Conservation (phyloP, 1,140 invertebrate species). For the Pseudomyrmex sp. region DNA sequence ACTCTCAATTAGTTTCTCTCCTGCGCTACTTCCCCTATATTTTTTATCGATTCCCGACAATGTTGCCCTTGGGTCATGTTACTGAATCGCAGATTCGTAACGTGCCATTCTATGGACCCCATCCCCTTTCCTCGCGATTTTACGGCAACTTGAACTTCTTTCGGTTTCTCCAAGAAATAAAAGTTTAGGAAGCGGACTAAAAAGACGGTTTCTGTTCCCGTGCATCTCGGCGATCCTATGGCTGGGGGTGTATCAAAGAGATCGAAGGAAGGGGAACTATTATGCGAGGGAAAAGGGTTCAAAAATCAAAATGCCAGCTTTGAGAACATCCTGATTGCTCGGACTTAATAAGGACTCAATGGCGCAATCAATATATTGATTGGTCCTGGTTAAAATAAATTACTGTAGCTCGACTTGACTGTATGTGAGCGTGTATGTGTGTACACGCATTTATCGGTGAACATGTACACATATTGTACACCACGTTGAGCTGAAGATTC, state of each 20-base stretch:
- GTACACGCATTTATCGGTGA: slow-evolving; percentile 7
- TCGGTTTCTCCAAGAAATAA: slow-evolving; percentile 52
- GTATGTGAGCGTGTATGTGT: slow-evolving; percentile 18
- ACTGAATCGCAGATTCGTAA: slow-evolving; percentile 52
- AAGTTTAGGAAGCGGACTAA: slow-evolving; percentile 46
- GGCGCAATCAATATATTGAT: slow-evolving; percentile 65
- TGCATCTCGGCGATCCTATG: slow-evolving; percentile 26
- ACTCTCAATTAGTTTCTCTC: not conserved
- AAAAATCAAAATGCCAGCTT: slow-evolving; percentile 48
- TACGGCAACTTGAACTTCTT: slow-evolving; percentile 49
- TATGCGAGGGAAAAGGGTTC: slow-evolving; percentile 36
- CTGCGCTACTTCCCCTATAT: not conserved
- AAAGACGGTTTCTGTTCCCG: slow-evolving; percentile 52
- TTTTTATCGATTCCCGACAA: slow-evolving; percentile 15
- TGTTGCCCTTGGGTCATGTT: slow-evolving; percentile 29
- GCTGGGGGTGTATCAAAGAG: slow-evolving; percentile 41
- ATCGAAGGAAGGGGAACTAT: not conserved
- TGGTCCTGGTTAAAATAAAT: slow-evolving; percentile 47
- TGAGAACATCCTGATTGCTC: slow-evolving; percentile 57
- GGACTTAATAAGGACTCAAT: slow-evolving; percentile 65
- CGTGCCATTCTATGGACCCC: slow-evolving; percentile 29
- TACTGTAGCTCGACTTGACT: not conserved
- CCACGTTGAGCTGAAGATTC: slow-evolving; percentile 62
- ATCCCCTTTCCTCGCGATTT: slow-evolving; percentile 45
- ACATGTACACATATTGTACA: slow-evolving; percentile 51